Conservation (phyloP, 2,888 invertebrate genomes). For the Chrysolina oricalcia region DNA sequence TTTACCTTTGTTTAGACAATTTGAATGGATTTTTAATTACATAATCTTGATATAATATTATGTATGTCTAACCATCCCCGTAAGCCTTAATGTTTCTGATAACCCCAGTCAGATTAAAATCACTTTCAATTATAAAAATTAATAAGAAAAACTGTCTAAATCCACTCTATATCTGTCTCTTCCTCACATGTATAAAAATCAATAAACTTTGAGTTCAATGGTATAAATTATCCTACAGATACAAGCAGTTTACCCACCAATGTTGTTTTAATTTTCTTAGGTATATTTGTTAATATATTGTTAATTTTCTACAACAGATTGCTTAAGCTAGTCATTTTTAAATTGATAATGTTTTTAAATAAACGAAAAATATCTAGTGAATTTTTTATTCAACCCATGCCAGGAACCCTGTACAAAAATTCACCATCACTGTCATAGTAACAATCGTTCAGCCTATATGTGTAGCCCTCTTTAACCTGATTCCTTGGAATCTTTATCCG, state of each 20-base stretch:
- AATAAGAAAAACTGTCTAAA: not conserved
- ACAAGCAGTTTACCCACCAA: slow-evolving; percentile 12
- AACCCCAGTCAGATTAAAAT: no score
- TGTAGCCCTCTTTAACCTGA: slow-evolving; percentile 77
- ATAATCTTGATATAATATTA: no score
- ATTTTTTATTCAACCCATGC: slow-evolving; percentile 71
- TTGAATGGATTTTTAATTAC: no score
- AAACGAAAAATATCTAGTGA: slow-evolving; percentile 44
- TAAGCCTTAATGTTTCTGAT: no score
- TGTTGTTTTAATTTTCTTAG: slow-evolving; percentile 8
- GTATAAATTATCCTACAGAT: not conserved
- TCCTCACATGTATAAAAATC: not conserved
- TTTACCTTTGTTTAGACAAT: no score
- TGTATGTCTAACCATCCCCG: no score
- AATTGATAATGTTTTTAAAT: slow-evolving; percentile 61
- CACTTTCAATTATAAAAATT: no score
- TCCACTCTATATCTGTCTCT: not conserved
- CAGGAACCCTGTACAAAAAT: slow-evolving; percentile 86
- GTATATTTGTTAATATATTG: slow-evolving; percentile 18
- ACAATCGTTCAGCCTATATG: slow-evolving; percentile 85
- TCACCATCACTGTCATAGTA: slow-evolving; percentile 87
- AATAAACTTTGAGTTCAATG: not conserved
- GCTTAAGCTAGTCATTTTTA: slow-evolving; percentile 68
- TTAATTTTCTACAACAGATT: slow-evolving; percentile 41
- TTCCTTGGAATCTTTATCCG: slow-evolving; percentile 82